A percentile compares a stretch with the other conserved stretches of the same genome.
These are phyloP conservation scores for Hymenopus coronatus DNA, from an alignment of 2,888 invertebrate genomes.

Conservation along the genomic window DNA sequence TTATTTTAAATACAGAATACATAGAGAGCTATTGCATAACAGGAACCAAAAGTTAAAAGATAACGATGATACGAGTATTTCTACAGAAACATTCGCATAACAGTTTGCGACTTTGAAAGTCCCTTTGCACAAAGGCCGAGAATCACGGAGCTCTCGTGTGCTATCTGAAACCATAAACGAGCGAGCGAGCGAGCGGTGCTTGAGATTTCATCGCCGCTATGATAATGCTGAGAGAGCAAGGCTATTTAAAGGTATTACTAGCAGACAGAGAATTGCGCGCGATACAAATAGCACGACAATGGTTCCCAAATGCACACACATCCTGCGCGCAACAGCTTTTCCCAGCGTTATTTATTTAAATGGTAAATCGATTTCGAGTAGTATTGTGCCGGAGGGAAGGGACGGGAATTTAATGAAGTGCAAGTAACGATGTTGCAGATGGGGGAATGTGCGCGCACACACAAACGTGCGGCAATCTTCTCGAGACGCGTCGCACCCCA, in stretches of 20 bases:
- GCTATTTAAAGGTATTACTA: background rate
- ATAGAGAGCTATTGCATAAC: too few species aligned
- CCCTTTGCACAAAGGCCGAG: too few species aligned
- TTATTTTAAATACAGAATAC: too few species aligned
- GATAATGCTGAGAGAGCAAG: background rate
- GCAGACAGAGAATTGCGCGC: background rate
- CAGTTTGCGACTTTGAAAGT: background rate
- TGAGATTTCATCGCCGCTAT: background rate
- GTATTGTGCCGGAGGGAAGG: background rate
- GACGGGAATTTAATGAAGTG: constrained; percentile 12
- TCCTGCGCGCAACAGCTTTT: constrained; percentile 8
- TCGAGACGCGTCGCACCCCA: background rate
- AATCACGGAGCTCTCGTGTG: background rate
- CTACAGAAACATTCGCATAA: background rate
- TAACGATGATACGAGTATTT: background rate
- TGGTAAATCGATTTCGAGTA: constrained; percentile 11
- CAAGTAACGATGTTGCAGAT: constrained; percentile 15
- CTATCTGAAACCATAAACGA: background rate
- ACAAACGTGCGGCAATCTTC: background rate
- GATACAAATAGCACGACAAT: background rate
- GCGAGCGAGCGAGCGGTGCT: too few species aligned
- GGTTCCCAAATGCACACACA: background rate
- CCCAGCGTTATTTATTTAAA: constrained; percentile 24
- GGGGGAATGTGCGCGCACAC: background rate
- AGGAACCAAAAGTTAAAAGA: background rate